phyloP scores from a whole-genome alignment of 2,888 invertebrate genomes.

The Ceramica pisi region DNA sequence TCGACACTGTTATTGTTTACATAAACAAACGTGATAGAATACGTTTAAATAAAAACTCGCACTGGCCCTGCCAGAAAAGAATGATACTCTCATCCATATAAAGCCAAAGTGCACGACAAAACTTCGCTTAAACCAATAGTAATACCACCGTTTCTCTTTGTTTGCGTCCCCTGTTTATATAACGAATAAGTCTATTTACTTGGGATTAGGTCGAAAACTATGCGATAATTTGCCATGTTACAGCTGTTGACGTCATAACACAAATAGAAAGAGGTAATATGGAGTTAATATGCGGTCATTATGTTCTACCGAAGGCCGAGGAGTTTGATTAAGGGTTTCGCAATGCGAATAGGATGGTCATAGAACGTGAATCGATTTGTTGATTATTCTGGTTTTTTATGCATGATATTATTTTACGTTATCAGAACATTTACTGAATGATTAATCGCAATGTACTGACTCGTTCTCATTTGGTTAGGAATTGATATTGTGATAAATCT shows the following conservation, averaged over 20 bases:
- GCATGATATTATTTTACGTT: neutral
- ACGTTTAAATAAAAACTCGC: too few species aligned
- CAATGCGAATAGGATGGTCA: neutral
- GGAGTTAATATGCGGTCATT: constrained; percentile 51
- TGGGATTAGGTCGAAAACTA: constrained; percentile 70
- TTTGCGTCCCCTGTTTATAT: constrained; percentile 59
- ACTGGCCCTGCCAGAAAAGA: neutral
- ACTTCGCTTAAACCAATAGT: constrained; percentile 33
- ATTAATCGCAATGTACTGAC: too few species aligned
- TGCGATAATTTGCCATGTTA: constrained; percentile 70
- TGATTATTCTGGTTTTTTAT: neutral
- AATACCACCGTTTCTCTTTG: constrained; percentile 34
- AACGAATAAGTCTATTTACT: constrained; percentile 69
- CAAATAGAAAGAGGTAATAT: constrained; percentile 47
- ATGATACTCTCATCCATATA: neutral
- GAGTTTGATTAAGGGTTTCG: constrained; percentile 22
- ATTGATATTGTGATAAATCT: too few species aligned
- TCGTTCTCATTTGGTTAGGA: too few species aligned
- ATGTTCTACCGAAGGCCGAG: constrained; percentile 30
- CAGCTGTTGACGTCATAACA: constrained; percentile 64
- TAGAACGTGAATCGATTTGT: constrained; percentile 6
- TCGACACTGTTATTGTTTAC: too few species aligned
- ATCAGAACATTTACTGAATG: neutral
- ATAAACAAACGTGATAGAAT: too few species aligned
- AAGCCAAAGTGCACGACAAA: neutral